These are phyloP conservation scores for Sialis lutaria DNA, from an alignment of 2,888 invertebrate genomes.

Conservation along the genomic window DNA sequence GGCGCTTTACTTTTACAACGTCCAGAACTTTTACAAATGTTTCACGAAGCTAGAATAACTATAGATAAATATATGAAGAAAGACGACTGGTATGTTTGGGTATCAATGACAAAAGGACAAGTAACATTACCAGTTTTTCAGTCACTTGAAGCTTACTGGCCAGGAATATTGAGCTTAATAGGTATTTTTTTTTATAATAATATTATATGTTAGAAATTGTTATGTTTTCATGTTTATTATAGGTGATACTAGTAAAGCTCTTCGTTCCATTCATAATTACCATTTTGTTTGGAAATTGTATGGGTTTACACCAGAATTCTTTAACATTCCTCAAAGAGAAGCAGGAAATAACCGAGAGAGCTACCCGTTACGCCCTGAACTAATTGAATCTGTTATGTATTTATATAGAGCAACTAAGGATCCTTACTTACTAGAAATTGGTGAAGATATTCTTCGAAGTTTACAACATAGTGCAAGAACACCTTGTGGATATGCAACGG, in stretches of 20 bases:
- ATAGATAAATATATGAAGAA: constrained; percentile 77
- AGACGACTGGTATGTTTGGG: constrained; percentile 99
- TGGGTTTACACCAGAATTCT: constrained; percentile 96
- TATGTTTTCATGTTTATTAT: constrained; percentile 10
- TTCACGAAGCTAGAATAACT: constrained; percentile 55
- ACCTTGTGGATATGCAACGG: constrained; percentile 94
- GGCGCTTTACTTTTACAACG: constrained; percentile 79
- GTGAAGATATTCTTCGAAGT: constrained; percentile 82
- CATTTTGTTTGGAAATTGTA: constrained; percentile 94
- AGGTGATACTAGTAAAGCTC: constrained; percentile 80
- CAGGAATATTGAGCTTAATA: constrained; percentile 75
- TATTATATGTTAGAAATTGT: too few species aligned
- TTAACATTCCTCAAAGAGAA: constrained; percentile 80
- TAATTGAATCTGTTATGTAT: constrained; percentile 94
- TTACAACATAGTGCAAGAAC: constrained; percentile 88
- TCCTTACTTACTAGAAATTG: constrained; percentile 79
- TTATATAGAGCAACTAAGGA: constrained; percentile 89
- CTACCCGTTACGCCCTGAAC: constrained; percentile 90
- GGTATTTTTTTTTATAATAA: constrained; percentile 25
- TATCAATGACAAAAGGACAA: constrained; percentile 92
- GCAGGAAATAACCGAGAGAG: constrained; percentile 71
- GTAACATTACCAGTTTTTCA: constrained; percentile 96
- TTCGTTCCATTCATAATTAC: constrained; percentile 89
- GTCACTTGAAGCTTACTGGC: constrained; percentile 97
- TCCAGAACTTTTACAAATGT: constrained; percentile 84